Evolutionary conservation across 2,888 invertebrate species (phyloP), one percentile per base, ranked within the genome.

Genomic region (Chymomyza amoena): DNA sequence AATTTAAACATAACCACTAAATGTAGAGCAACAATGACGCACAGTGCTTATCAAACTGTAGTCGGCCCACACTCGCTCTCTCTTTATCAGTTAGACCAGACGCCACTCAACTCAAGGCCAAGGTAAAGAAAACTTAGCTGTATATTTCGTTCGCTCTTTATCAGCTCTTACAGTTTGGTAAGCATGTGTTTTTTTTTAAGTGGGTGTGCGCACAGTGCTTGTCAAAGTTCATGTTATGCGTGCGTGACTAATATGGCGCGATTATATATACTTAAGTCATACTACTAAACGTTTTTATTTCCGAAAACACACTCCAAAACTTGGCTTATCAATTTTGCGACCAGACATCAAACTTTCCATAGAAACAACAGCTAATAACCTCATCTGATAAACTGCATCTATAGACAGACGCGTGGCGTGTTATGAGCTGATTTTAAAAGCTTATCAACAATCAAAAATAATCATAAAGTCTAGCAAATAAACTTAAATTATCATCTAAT

Each of bases 371-470:
- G 20, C 57, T 57, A 18, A 20, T 20, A 20, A 25, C 57, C 25
- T 54, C 57, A 57, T 57, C 57, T 20, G 20, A 57, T 9, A 45
- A 51, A 70, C 39, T 51, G 25, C 25, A 56, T 70, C 56, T 74
- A 70, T 74, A 68, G 68, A 70, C 75, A 75, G 76, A 78, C 78
- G 85, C 88, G 88, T 83, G 83, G 80, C 80, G 61, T 57, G 60
- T 13, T 36, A 54, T 54, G 7, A 61, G 60, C 50, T 20, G 57
- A 45, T 45, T 45, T 45, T 1, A 10, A 13, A 10, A 39, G 61
- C 79, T 87, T 87, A 83, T 83, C 83, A 82, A 4, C 70, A 75
- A 77, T 73, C 76, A 76, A 15, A 18, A 18, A 54, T 66, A 74
- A 54, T 16, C 54, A 18, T 45, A 1, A 45, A 45, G 39, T 45